A percentile compares a stretch with the other conserved stretches of the same genome.
Evolutionary conservation across 1,140 invertebrate species (phyloP).

Genomic region (Drosophila triauraria): DNA sequence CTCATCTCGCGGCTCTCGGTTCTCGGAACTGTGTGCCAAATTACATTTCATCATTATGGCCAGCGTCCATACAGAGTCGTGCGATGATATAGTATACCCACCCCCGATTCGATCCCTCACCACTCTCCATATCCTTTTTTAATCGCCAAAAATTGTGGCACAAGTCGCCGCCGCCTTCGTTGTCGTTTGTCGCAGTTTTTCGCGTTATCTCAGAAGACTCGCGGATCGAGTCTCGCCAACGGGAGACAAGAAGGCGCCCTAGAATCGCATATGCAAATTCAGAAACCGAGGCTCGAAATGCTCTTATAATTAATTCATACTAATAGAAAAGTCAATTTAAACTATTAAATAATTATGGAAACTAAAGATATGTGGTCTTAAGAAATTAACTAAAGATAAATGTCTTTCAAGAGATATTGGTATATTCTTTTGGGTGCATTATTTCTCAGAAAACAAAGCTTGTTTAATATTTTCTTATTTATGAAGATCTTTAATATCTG

Average conservation of each 20-base stretch:
- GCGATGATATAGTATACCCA: constrained; percentile 1
- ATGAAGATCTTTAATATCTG: no score
- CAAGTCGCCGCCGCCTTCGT: constrained; percentile 48
- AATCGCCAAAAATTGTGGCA: constrained; percentile 65
- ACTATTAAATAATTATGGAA: no score
- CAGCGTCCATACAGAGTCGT: constrained; percentile 33
- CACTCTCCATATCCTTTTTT: constrained; percentile 52
- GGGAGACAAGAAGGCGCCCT: constrained; percentile 37
- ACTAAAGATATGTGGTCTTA: no score
- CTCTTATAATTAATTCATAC: neutral
- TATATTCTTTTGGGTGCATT: no score
- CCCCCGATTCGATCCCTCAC: neutral
- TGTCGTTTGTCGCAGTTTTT: constrained; percentile 49
- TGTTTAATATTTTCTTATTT: no score
- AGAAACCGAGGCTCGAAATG: constrained; percentile 2
- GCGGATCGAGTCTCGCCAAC: constrained; percentile 40
- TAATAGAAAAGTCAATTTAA: no score
- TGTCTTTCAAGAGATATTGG: no score
- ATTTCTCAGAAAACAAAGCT: no score
- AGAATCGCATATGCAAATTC: neutral
- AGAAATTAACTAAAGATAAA: no score
- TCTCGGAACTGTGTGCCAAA: constrained; percentile 62
- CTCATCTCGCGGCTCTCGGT: constrained; percentile 31
- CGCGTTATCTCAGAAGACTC: constrained; percentile 31
- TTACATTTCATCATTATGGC: constrained; percentile 76